Percentiles rank a stretch among this genome's conserved stretches.
Evolutionary conservation across 2,113 vertebrate genomes (phyloP).

Genomic region (Meleagris gallopavo): DNA sequence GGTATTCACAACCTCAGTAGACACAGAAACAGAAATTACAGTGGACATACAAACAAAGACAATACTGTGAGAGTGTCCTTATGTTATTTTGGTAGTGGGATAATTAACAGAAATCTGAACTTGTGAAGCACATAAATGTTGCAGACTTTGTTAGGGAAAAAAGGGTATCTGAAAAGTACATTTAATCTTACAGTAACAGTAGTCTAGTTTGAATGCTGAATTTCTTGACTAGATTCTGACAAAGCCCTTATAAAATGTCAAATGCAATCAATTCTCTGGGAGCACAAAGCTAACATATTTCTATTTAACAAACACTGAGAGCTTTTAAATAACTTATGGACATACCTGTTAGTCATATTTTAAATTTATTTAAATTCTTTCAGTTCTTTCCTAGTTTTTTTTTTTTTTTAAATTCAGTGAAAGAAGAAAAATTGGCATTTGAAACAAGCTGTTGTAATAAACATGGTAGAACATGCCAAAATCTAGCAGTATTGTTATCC

Average conservation of each 20-base stretch:
- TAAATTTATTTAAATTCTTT: not conserved
- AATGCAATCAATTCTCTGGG: not conserved
- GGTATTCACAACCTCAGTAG: too few species aligned
- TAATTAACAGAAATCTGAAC: not conserved
- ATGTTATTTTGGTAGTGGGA: not conserved
- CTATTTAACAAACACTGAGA: not conserved
- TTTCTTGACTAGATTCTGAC: not conserved
- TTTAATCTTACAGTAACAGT: not conserved
- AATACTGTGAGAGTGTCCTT: not conserved
- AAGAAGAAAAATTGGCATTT: not conserved
- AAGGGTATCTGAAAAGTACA: not conserved
- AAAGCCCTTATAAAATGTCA: conserved; percentile 29
- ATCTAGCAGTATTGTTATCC: not conserved
- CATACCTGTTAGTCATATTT: not conserved
- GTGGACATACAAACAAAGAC: not conserved
- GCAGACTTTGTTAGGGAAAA: not conserved
- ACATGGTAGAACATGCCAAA: not conserved
- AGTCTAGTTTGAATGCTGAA: not conserved
- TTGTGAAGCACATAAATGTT: not conserved
- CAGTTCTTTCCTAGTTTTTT: not conserved
- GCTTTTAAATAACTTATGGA: not conserved
- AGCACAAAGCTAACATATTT: not conserved
- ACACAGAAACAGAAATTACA: not conserved
- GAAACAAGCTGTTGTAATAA: conserved; percentile 15
- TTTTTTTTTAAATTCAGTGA: not conserved